Evolutionary conservation across 2,113 vertebrate genomes (phyloP).

Genomic region (Oryzias javanicus): DNA sequence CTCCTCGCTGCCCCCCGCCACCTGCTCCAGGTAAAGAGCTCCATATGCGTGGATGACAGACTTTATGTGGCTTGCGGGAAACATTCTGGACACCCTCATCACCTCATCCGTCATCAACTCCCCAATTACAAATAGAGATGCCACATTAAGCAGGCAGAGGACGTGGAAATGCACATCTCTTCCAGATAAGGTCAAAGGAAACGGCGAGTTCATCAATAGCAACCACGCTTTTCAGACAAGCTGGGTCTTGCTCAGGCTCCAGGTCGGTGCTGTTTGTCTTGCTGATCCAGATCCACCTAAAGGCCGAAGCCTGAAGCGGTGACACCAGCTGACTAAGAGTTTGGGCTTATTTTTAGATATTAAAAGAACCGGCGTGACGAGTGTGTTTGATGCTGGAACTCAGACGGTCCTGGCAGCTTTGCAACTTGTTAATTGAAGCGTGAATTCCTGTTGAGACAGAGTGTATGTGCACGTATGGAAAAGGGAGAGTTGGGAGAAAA

Average conservation of each 20-base stretch:
- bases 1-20: constrained; percentile 42
- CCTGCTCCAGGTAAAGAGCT: constrained; percentile 60
- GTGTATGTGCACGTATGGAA: constrained; percentile 4
- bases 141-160: constrained; percentile 2
- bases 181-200: not conserved
- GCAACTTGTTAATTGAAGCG: constrained; percentile 44
- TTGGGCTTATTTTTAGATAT: not conserved
- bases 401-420: constrained; percentile 8
- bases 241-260: constrained; percentile 14
- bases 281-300: not conserved
- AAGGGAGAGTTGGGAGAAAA: not conserved
- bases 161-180: not conserved
- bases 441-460: not conserved
- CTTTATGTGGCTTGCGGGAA: constrained; percentile 51
- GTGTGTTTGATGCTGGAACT: constrained; percentile 18
- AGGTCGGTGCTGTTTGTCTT: constrained; percentile 12
- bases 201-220: not conserved
- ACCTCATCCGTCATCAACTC: constrained; percentile 35
- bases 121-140: constrained; percentile 26
- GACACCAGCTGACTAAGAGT: constrained; percentile 6
- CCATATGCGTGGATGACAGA: constrained; percentile 52
- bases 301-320: not conserved
- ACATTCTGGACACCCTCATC: constrained; percentile 38
- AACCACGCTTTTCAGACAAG: constrained; percentile 8
- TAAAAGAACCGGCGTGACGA: constrained; percentile 15